phyloP scores from a whole-genome alignment of 2,797 vertebrate genomes.

The Spondyliosoma cantharus region DNA sequence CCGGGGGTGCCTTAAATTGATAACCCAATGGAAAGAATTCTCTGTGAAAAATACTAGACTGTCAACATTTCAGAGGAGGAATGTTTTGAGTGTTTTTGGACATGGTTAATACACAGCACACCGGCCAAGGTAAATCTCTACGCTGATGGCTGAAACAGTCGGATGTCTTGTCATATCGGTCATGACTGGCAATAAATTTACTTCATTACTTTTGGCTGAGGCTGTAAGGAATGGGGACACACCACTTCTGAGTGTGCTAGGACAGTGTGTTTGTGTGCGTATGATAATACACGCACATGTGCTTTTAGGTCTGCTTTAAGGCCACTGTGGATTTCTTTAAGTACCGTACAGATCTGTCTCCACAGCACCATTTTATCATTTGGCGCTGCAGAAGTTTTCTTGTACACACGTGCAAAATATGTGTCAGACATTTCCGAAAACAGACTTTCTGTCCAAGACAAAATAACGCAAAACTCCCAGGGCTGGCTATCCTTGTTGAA shows the following conservation, averaged over 20 bases:
- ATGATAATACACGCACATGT: constrained; percentile 2
- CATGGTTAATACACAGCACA: constrained; percentile 23
- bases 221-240: constrained; percentile 15
- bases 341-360: constrained; percentile 10
- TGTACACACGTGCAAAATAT: constrained; percentile 34
- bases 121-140: constrained; percentile 68
- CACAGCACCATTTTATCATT: constrained; percentile 23
- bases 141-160: constrained; percentile 68
- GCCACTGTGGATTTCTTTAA: constrained; percentile 10
- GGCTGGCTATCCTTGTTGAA: constrained; percentile 6
- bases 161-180: constrained; percentile 60
- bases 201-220: constrained; percentile 39
- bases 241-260: constrained; percentile 9
- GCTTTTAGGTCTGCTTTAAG: constrained; percentile 1
- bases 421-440: constrained; percentile 47
- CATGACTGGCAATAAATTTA: constrained; percentile 58
- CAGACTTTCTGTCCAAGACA: constrained; percentile 34
- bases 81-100: constrained; percentile 61
- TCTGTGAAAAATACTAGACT: constrained; percentile 40
- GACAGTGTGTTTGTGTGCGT: constrained; percentile 2
- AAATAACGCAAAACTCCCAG: constrained; percentile 40
- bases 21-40: constrained; percentile 62
- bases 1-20: constrained; percentile 30
- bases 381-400: constrained; percentile 4
- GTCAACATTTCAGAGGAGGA: constrained; percentile 47